A percentile compares a stretch with the other conserved stretches of the same genome.
These are phyloP conservation scores for Loris lydekkerianus DNA, from an alignment of 2,797 vertebrate genomes.

Conservation along the genomic window DNA sequence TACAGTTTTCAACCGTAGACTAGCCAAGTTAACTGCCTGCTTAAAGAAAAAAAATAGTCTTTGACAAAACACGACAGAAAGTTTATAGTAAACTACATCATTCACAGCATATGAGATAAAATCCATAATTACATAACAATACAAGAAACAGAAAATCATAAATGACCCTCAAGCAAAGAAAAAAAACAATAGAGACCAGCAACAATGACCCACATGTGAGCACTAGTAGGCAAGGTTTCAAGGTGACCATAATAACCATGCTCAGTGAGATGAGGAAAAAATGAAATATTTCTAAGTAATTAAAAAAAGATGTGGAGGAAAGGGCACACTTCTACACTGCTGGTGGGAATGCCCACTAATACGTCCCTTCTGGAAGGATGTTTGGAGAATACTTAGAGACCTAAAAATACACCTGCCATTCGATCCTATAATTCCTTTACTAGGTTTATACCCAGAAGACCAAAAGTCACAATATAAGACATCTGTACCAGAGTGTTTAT, in stretches of 20 bases:
- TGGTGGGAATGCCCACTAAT: no score
- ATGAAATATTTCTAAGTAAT: background rate
- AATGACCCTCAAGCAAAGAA: background rate
- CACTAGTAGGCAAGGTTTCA: background rate
- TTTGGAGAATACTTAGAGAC: no score
- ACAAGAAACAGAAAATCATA: background rate
- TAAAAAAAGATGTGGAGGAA: no score
- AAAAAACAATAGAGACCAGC: background rate
- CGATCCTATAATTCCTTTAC: no score
- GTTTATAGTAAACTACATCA: background rate
- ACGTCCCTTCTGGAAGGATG: no score
- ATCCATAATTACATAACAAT: background rate
- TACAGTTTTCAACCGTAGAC: background rate
- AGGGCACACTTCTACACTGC: no score
- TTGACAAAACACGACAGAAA: background rate
- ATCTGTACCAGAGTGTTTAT: no score
- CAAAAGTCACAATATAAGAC: no score
- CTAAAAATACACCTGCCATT: no score
- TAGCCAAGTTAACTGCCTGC: background rate
- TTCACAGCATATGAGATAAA: background rate
- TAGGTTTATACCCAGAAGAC: no score
- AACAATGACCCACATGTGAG: background rate
- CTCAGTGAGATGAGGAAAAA: background rate
- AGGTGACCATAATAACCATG: background rate
- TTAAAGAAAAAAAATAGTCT: background rate